Conservation (phyloP, 1,140 invertebrate genomes). For the Melipona quadrifasciata region DNA sequence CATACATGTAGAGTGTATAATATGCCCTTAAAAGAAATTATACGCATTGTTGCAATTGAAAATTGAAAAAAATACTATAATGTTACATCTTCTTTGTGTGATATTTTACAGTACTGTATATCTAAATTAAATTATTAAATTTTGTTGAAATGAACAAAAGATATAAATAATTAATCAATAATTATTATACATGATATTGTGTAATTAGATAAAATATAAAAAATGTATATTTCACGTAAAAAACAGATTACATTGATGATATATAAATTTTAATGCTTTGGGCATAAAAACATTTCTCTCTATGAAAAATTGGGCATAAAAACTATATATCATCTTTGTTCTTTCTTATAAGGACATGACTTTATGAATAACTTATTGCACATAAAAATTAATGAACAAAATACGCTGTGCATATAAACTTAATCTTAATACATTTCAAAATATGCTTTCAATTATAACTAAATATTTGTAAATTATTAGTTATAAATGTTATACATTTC, state of each 20-base stretch:
- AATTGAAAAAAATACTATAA: not conserved
- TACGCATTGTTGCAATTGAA: not conserved
- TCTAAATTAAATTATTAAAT: conserved; percentile 40
- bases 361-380: conserved; percentile 69
- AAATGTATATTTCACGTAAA: conserved; percentile 5
- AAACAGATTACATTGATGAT: conserved; percentile 3
- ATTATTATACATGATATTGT: conserved; percentile 15
- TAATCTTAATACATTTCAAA: conserved; percentile 52
- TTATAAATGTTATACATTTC: conserved; percentile 47
- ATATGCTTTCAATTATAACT: conserved; percentile 27
- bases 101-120: not conserved
- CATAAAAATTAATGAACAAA: conserved; percentile 65
- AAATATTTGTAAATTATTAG: conserved; percentile 40
- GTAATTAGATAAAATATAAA: conserved; percentile 22
- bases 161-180: conserved; percentile 9
- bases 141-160: conserved; percentile 12
- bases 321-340: conserved; percentile 40
- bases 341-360: conserved; percentile 38
- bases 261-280: conserved; percentile 29
- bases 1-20: conserved; percentile 5
- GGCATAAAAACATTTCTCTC: conserved; percentile 58
- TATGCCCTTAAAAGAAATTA: conserved; percentile 44
- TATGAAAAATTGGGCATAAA: conserved; percentile 54
- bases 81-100: not conserved
- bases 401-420: conserved; percentile 62